Conservation (phyloP, 2,113 vertebrate species). For the Podarcis cretensis region DNA sequence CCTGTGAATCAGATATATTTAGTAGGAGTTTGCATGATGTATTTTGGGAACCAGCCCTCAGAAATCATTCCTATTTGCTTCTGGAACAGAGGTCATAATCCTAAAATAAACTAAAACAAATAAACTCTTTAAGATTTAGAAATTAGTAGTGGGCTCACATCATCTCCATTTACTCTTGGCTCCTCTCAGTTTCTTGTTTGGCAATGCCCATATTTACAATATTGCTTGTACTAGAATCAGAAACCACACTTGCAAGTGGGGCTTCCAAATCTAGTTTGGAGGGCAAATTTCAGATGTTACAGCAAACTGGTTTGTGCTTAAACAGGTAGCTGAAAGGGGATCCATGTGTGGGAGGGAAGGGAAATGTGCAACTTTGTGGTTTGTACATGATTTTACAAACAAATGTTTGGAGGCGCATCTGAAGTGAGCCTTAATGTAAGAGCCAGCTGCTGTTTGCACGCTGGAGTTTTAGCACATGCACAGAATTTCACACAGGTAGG, state of each 20-base stretch:
- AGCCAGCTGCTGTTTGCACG: not conserved
- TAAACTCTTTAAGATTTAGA: not conserved
- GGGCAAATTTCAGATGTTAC: not conserved
- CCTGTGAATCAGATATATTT: not conserved
- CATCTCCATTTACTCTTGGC: not conserved
- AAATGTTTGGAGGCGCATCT: not conserved
- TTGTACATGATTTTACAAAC: not conserved
- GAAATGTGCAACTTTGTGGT: not conserved
- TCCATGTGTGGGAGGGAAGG: no score
- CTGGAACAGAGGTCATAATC: not conserved
- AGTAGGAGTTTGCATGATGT: not conserved
- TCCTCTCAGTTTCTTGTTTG: not conserved
- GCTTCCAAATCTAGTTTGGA: not conserved
- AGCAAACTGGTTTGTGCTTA: not conserved
- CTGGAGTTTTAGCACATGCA: not conserved
- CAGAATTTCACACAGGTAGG: not conserved
- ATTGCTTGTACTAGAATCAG: not conserved
- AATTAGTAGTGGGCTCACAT: not conserved
- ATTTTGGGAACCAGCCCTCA: constrained; percentile 6
- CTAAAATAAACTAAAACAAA: not conserved
- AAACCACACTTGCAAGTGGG: not conserved
- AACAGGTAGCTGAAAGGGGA: not conserved
- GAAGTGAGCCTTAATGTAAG: not conserved
- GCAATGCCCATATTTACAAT: not conserved
- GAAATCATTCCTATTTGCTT: constrained; percentile 38